Evolutionary conservation across 2,113 vertebrate genomes (phyloP), one percentile per base, ranked within the genome.

Genomic region (Chascanopsetta lugubris): DNA sequence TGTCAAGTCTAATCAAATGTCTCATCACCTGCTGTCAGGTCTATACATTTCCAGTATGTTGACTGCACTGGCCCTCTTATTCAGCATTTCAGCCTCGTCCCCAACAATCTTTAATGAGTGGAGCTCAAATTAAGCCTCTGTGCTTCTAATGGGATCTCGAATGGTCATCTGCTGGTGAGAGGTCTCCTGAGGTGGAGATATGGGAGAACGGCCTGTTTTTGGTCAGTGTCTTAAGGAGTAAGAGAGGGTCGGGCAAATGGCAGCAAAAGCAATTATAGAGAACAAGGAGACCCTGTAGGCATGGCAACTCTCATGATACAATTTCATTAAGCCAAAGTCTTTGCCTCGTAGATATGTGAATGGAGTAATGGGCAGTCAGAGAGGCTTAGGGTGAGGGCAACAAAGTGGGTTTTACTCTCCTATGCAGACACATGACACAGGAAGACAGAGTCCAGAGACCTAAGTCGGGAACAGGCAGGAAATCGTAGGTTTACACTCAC

Each of bases 131-230:
- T 66, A 21, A 75, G 61, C 47, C 47, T 27, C 60, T 25, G 45
- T 60, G 24, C 55, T 49, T 79, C 64, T 69, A 34, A 34, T 47
- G 75, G 77, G 72, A 80, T 43, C 56, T 66, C 73, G 82, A 67
- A 85, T 82, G 84, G 87, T 82, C 88, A 86, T 89, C 83, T 89
- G 85, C 61, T 73, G 11, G 47, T 34, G 69, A 75, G 69, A 70
- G 36, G 1, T 24, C 8, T 75, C 80, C 83, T 66, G 49, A 55
- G 76, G 61, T 24, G 45, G 8, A 42, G 11, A 77, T 64, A 76
- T 78, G 78, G 83, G 80, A 80, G 76, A n/a, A 57, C 63, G 68
- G 69, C 30, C 11, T 84, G 8, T 55, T 17, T 88, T 87, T 82
- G 71, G 81, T 75, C 64, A 26, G 22, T 47, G 34, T 55, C 22